Base-by-base conservation (phyloP, 2,113 vertebrate species). In the Eulacestoma nigropectus region DNA sequence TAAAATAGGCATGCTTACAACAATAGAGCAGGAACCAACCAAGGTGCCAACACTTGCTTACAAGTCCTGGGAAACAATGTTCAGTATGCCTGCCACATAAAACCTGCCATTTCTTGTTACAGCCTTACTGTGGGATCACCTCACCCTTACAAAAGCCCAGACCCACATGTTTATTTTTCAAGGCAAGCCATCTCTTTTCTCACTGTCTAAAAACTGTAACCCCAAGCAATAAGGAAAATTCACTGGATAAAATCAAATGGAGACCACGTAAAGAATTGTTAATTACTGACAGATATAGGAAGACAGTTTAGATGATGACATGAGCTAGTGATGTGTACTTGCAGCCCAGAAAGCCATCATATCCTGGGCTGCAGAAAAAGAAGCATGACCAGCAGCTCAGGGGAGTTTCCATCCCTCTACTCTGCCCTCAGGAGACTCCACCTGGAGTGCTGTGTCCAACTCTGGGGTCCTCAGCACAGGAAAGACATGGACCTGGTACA, bases 51-150 rank as follows among this genome's bases (percentile, higher is more conserved):
- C 25, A 35, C 59, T 32, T 0, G 0, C 41, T 9, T 62, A 22
- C 25, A 68, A 83, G 67, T n/a, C 76, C 86, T 92, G 72, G 55
- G 89, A 95, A 97, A 96, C 76, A 81, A 88, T 73, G 69, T 25
- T 60, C 73, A 62, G 53, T 27, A 69, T 39, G 30, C 57, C n/a
- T 86, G 57, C 88, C 65, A 72, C 37, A 0, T 32, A 62, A 93
- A 95, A 75, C 92, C 86, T 95, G 92, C 49, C 47, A 39, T 60
- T 90, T 89, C 72, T 74, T 75, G 52, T 35, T 75, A 76, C 22
- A 42, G 35, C 30, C 52, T 63, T 46, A 44, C 52, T 90, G 41
- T 41, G 72, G 52, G 56, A 86, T 75, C 64, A 67, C 60, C 46
- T 78, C 72, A 75, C 52, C 60, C 86, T 62, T 42, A 39, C 1